A percentile compares a stretch with the other conserved stretches of the same genome.
Conservation (phyloP, 2,888 invertebrate genomes). For the Drosophila anomalata region DNA sequence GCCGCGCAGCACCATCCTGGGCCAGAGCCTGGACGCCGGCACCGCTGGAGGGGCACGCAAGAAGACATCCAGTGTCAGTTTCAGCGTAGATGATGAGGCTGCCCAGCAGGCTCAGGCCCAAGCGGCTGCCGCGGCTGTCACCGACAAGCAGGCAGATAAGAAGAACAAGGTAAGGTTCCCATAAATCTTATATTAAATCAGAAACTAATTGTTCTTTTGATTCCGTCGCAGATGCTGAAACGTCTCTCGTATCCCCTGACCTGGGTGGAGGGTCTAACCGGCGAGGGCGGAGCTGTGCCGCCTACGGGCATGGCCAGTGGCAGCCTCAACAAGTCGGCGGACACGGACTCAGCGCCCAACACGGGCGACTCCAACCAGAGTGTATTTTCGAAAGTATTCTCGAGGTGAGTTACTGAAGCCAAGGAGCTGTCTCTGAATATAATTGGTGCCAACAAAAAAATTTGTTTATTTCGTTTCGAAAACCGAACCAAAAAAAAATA, state of each 20-base stretch:
- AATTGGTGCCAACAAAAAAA: conserved; percentile 62
- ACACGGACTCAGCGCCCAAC: conserved; percentile 83
- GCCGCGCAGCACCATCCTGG: conserved; percentile 78
- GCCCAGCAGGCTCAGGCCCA: conserved; percentile 57
- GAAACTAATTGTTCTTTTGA: neutral
- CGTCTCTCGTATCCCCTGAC: conserved; percentile 95
- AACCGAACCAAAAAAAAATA: conserved; percentile 35
- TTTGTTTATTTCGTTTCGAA: conserved; percentile 66
- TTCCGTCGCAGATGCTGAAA: conserved; percentile 91
- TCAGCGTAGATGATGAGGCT: conserved; percentile 87
- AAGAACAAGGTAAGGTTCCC: conserved; percentile 88
- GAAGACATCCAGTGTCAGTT: conserved; percentile 89
- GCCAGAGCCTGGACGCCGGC: conserved; percentile 82
- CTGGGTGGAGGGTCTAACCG: conserved; percentile 95
- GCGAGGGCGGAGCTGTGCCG: conserved; percentile 87
- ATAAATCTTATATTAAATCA: rapidly evolving
- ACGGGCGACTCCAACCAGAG: conserved; percentile 87
- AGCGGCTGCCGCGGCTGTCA: conserved; percentile 54
- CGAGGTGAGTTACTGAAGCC: conserved; percentile 86
- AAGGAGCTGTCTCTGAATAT: conserved; percentile 43
- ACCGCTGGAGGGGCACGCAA: conserved; percentile 86
- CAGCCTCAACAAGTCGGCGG: conserved; percentile 82
- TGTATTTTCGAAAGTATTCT: conserved; percentile 95
- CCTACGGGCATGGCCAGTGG: conserved; percentile 80
- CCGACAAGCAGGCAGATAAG: conserved; percentile 85